Evolutionary conservation across 2,113 vertebrate species (phyloP).

Genomic region (Chaetodon auriga): DNA sequence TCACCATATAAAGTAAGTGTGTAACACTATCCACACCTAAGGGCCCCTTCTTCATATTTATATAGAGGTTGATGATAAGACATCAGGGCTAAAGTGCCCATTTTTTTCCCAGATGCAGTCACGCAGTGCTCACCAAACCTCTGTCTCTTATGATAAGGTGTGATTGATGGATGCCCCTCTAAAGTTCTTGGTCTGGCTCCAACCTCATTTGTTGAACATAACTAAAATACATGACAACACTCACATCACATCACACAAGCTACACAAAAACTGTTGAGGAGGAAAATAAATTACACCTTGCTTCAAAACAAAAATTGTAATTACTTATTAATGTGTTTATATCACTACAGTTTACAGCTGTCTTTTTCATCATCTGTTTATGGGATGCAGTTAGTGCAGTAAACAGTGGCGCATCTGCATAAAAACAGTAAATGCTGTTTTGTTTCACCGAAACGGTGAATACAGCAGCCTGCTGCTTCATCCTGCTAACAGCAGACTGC

Average conservation of each 20-base stretch:
- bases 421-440: constrained; percentile 50
- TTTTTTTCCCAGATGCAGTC: constrained; percentile 57
- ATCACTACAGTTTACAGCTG: constrained; percentile 9
- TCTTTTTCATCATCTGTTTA: constrained; percentile 22
- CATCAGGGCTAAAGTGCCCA: constrained; percentile 63
- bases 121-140: constrained; percentile 36
- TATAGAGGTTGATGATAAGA: constrained; percentile 61
- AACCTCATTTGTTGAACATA: constrained; percentile 40
- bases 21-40: constrained; percentile 70
- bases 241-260: constrained; percentile 14
- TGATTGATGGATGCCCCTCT: constrained; percentile 46
- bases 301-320: neutral
- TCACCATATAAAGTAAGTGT: constrained; percentile 67
- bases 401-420: constrained; percentile 56
- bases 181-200: constrained; percentile 27
- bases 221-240: constrained; percentile 40
- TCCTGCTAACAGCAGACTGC: constrained; percentile 64
- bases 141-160: constrained; percentile 32
- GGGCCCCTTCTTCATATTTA: constrained; percentile 71
- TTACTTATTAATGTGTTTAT: constrained; percentile 33
- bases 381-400: constrained; percentile 14
- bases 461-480: constrained; percentile 80
- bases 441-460: constrained; percentile 55
- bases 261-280: neutral
- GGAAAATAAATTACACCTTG: neutral